These are phyloP conservation scores for Sipunculus nudus DNA, from an alignment of 2,888 invertebrate species.

Conservation along the genomic window DNA sequence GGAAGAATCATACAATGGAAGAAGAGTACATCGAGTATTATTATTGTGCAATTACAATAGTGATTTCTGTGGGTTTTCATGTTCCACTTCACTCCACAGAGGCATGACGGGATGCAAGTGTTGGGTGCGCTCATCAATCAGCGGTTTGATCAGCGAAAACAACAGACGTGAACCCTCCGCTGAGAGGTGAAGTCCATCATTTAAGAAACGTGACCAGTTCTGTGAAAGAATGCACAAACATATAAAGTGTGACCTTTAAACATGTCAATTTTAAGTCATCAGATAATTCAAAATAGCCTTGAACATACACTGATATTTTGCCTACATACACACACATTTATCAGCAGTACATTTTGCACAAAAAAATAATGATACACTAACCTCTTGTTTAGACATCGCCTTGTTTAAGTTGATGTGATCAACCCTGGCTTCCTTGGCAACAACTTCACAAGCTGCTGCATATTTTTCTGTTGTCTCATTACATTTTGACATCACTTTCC, in stretches of 20 bases:
- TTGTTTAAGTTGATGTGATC: constrained; percentile 52
- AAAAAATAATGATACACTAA: too few species aligned
- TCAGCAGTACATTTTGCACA: too few species aligned
- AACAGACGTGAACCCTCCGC: constrained; percentile 49
- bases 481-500: too few species aligned
- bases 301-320: too few species aligned
- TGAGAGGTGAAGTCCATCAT: constrained; percentile 63
- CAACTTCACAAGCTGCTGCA: constrained; percentile 48
- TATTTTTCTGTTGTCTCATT: too few species aligned
- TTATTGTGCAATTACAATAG: too few species aligned
- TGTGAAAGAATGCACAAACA: constrained; percentile 32
- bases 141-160: constrained; percentile 50
- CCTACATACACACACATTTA: too few species aligned
- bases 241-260: too few species aligned
- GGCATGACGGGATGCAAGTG: constrained; percentile 46
- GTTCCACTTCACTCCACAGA: constrained; percentile 53
- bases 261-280: too few species aligned
- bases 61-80: constrained; percentile 35
- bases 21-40: too few species aligned
- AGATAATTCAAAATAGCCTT: too few species aligned
- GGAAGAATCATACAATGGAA: too few species aligned
- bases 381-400: constrained; percentile 46
- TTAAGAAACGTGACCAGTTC: constrained; percentile 48
- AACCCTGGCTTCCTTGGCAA: constrained; percentile 47
- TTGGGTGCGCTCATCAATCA: constrained; percentile 46